Base-by-base conservation (phyloP, 2,797 vertebrate species). In the Dendrocincla tyrannina region DNA sequence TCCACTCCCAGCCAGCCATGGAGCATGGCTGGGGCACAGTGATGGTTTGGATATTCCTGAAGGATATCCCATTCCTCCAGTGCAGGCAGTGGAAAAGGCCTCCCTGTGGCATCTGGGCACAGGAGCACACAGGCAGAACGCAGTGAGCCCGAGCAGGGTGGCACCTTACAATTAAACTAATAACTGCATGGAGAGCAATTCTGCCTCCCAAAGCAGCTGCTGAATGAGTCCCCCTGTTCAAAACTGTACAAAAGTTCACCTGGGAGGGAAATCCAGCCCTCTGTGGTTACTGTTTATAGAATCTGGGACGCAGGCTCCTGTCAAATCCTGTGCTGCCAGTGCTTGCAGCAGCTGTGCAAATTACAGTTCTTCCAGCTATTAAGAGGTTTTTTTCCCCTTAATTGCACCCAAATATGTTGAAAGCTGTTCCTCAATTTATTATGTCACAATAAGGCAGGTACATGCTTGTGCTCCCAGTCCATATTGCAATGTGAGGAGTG, bases 391-490 rank as follows among this genome's bases (percentile, higher is more conserved):
- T 41, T 53, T 17, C 4, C 5, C 16, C 58, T 59, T 4, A 1
- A 72, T 91, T 59, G 86, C 63, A 32, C 89, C 14, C 83, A 78
- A n/a, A 17, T 74, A 76, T 4, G 66, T 91, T 88, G 44, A 50
- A 92, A 85, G 32, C 64, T 28, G 35, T 86, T 91, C 86, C 86
- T 53, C 79, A 72, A 39, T 37, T 32, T 15, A 30, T 44, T 74
- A 42, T 93, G 88, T 78, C 60, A 44, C 91, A 93, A 66, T 25
- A 52, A 88, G 82, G 79, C 93, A 83, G 47, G 95, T 53, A 77
- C 35, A 2, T 13, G n/a, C 91, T 76, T 92, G 91, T 42, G 58
- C 39, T 83, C 32, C 56, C 39, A 47, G 42, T 50, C 41, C 11
- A 41, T 5, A 3, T 33, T 47, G 13, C 53, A 30, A 0, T 2